Evolutionary conservation across 2,113 vertebrate genomes (phyloP).

Genomic region (Pseudolaguvia tuberculata): DNA sequence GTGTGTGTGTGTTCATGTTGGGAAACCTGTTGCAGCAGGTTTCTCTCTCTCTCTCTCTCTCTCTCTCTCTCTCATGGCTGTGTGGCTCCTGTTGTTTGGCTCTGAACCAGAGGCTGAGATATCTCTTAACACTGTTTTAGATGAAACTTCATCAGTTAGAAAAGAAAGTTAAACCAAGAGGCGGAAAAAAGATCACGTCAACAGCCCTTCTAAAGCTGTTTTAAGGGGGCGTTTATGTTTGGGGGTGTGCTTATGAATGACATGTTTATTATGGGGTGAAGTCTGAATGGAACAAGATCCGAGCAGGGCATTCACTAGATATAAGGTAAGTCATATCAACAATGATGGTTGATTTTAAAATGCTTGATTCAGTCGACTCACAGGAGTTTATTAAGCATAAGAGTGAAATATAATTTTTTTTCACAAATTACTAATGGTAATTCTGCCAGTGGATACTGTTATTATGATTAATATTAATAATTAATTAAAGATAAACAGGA

Average conservation of each 20-base stretch:
- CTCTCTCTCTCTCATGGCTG: slow-evolving; percentile 36
- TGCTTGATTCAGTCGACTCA: neutral
- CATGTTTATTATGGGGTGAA: slow-evolving; percentile 33
- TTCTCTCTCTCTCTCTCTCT: slow-evolving; percentile 35
- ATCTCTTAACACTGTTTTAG: slow-evolving; percentile 34
- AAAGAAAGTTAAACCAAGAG: slow-evolving; percentile 28
- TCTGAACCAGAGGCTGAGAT: slow-evolving; percentile 40
- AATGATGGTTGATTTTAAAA: neutral
- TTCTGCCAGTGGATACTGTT: too few relatives aligned
- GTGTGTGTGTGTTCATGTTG: slow-evolving; percentile 35
- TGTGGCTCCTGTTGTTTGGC: slow-evolving; percentile 29
- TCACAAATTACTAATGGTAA: neutral
- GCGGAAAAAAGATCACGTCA: neutral
- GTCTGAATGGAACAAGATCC: slow-evolving; percentile 30
- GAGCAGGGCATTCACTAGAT: neutral
- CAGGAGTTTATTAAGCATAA: neutral
- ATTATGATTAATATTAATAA: neutral
- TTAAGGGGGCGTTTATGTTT: slow-evolving; percentile 21
- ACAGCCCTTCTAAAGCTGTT: neutral
- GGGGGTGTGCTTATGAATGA: slow-evolving; percentile 27
- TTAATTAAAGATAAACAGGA: too few relatives aligned
- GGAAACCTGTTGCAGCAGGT: slow-evolving; percentile 69
- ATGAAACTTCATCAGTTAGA: slow-evolving; percentile 31
- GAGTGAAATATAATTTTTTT: neutral
- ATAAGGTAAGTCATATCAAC: slow-evolving; percentile 20